Conservation (phyloP, 2,888 invertebrate species). For the Drosophila neoperkinsi region DNA sequence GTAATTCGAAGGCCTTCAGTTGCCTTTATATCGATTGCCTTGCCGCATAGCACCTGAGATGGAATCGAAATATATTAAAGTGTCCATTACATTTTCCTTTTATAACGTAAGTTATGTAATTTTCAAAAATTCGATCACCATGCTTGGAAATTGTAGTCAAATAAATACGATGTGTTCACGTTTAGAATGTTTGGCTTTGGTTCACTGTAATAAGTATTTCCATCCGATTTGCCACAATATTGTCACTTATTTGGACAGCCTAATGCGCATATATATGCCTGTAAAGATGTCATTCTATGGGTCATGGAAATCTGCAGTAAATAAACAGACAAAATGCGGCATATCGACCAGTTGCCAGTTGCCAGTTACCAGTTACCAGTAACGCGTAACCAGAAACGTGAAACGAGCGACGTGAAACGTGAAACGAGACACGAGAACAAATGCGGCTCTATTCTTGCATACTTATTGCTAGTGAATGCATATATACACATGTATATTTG, state of each 20-base stretch:
- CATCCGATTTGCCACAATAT: background rate
- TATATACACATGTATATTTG: conserved; percentile 9
- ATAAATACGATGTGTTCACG: background rate
- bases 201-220: background rate
- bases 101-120: background rate
- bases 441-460: conserved; percentile 21
- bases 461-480: background rate
- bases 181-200: background rate
- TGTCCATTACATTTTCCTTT: background rate
- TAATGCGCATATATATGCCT: too few species aligned
- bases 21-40: conserved; percentile 21
- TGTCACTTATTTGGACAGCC: background rate
- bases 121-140: background rate
- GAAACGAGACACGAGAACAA: background rate
- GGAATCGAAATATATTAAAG: background rate
- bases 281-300: conserved; percentile 2
- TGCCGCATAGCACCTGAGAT: background rate
- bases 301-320: conserved; percentile 26
- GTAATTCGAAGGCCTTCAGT: background rate
- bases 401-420: background rate
- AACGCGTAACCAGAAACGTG: background rate
- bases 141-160: background rate
- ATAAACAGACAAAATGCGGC: conserved; percentile 63
- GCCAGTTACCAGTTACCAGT: background rate
- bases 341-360: conserved; percentile 62